Evolutionary conservation across 2,888 invertebrate genomes (phyloP), one percentile per base, ranked within the genome.

Genomic region (Eristalis arbustorum): DNA sequence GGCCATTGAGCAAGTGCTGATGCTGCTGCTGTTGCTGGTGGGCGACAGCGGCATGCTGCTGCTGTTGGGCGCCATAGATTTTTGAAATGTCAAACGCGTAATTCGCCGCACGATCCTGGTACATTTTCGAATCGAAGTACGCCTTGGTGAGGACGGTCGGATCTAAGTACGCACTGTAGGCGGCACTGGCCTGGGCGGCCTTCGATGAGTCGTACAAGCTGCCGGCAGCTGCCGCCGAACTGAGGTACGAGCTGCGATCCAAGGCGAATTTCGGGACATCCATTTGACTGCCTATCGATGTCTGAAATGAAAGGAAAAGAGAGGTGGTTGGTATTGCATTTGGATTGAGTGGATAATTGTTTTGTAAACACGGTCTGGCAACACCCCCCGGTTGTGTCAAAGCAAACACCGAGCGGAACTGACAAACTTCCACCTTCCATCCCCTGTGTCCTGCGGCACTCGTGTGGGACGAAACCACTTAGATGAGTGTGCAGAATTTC

Each of bases 111-210:
- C 93, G 91, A 90, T 93, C 93, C 89, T 93, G 92, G 88, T 93
- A 93, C 92, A 93, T 93, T 90, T 93, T 93, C 79, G 93, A 93
- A 88, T 93, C 93, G 79, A 93, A 93, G 89, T 93, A 93, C 40
- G 93, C 93, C 90, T 93, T 93, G 67, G 93, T 93, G 72, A 93
- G 91, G 81, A 93, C 93, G 84, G 92, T 92, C 81, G 93, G 93
- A 88, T 93, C 93, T 89, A 93, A 89, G 84, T 93, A 93, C 88
- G 93, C 92, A 90, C 92, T 92, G 63, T 93, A 93, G 23, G 92
- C 91, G 25, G 91, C 92, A 88, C 92, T 92, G 37, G 93, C 92
- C 89, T 92, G 92, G 6, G 91, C 90, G 6, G 90, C 90, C 84
- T 91, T 91, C 42, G 91, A 90, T 37, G 90, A 89, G 76, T 91